These are phyloP conservation scores for Lethenteron camtschaticum DNA, from an alignment of 2,113 vertebrate species.

Conservation along the genomic window DNA sequence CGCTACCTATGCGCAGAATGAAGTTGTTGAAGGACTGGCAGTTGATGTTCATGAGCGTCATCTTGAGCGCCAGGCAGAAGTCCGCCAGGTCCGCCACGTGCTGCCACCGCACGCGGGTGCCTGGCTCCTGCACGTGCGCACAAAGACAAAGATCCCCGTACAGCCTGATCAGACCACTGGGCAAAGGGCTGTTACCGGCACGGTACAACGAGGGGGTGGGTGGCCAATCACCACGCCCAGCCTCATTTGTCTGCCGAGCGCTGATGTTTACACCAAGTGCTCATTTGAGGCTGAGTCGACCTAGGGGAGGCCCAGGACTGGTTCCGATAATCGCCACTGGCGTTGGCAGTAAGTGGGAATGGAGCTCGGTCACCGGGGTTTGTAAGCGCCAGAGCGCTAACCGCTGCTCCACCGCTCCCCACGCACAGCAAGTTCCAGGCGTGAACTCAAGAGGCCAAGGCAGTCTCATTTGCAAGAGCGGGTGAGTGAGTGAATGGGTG, in stretches of 20 bases:
- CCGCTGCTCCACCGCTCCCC: too few relatives aligned
- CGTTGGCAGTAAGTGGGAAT: too few relatives aligned
- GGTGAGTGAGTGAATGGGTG: too few relatives aligned
- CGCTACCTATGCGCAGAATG: constrained; percentile 78
- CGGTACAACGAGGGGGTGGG: background rate
- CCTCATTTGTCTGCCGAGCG: background rate
- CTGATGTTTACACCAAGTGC: background rate
- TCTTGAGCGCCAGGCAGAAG: constrained; percentile 84
- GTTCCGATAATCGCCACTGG: too few relatives aligned
- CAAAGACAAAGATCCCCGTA: background rate
- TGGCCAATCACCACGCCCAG: background rate
- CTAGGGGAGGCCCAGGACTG: too few relatives aligned
- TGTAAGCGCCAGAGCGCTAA: too few relatives aligned
- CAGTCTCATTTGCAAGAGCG: too few relatives aligned
- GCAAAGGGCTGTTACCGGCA: too few relatives aligned
- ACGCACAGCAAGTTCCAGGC: too few relatives aligned
- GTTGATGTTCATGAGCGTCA: constrained; percentile 75
- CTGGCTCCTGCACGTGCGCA: constrained; percentile 33
- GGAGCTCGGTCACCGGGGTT: too few relatives aligned
- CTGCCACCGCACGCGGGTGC: constrained; percentile 56
- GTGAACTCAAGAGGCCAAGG: too few relatives aligned
- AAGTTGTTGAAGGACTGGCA: constrained; percentile 98
- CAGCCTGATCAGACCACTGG: too few relatives aligned
- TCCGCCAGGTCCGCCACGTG: constrained; percentile 69
- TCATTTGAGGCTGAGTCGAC: background rate